Base-by-base conservation (phyloP, 64 coral and sea anemone species). In the Anthopleura sola region DNA sequence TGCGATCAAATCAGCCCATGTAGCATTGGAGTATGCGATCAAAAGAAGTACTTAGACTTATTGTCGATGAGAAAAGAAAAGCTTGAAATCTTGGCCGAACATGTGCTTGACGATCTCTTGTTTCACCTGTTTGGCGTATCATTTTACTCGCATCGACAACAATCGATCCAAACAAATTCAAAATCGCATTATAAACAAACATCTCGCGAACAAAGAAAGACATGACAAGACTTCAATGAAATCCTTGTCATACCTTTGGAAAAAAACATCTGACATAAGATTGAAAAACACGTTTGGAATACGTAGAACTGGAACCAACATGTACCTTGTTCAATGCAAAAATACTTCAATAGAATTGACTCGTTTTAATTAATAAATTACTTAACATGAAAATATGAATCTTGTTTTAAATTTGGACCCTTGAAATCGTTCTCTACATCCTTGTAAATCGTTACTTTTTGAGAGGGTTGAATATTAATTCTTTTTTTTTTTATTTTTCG, bases 21-120 rank as follows among this genome's bases (percentile, higher is more conserved):
- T 47, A 83, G 48, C 44, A 18, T 9, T 83, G 32, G 51, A 83
- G 55, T 53, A 34, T 60, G 44, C 55, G 29, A 56, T 83, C 46
- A 60, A 83, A 60, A 55, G 47, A 58, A 83, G 47, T 24, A 38
- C 47, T 83, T 36, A 83, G 82, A 36, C 50, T 18, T 16, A 36
- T 33, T 83, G 82, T 79, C 32, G 50, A 13, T 33, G 55, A 83
- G 29, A 83, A 50, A 16, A 83, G 50, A 83, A 83, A 60, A 83
- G 82, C 82, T 83, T 83, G 37, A 83, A 60, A 83, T 83, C 82
- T 83, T 83, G 82, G 82, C 14, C 3, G 82, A 83, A 83, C 82
- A 83, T 83, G 82, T 83, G 82, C 82, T 83, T 16, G 9, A 9
- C 19, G 21, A 36, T 17, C 23, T 83, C 82, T 83, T 3, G 49